Evolutionary conservation across 2,888 invertebrate species (phyloP), one percentile per base, ranked within the genome.

Genomic region (Odontocolon sp.): DNA sequence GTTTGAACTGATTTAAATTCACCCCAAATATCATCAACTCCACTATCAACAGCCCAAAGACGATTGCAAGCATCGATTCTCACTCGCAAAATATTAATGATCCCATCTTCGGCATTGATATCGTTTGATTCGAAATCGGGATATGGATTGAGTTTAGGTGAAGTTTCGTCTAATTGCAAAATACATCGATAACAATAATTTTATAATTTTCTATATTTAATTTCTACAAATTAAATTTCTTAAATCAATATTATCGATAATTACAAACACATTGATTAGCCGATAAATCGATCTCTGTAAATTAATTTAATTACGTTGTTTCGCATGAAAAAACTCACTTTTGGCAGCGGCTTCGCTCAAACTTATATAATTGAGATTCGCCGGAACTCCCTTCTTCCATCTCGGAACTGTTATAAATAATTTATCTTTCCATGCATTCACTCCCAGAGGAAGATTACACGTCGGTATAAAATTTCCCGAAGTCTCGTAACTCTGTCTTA

Each of bases 11-110:
- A 77, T 11, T 83, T 85, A 5, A 80, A 84, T 85, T 91, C 90
- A 86, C 95, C 96, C 59, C 94, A 91, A 89, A 96, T 95, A 87
- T 96, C 95, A 42, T 94, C 94, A 36, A 95, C 90, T 64, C 96
- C 96, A 0, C 95, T 94, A 86, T 96, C 96, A 90, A 96, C 92
- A 3, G 95, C 94, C 96, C 96, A 96, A 5, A 96, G 92, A 47
- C 96, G 92, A 87, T 96, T 95, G 84, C 96, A 96, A 3, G 92
- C 92, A 87, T 96, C 96, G 0, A 95, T 94, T 79, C 92, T 92
- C 18, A 95, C 91, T 75, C 96, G 93, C 89, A 96, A 96, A 2
- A 95, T 94, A 1, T 95, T 96, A 59, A 95, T 91, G 45, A 95
- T 93, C 0, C 93, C 93, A 67, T 92, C 92, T 77, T 94, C 92